These are phyloP conservation scores for Xenops minutus DNA, from an alignment of 2,797 vertebrate species.

Conservation along the genomic window DNA sequence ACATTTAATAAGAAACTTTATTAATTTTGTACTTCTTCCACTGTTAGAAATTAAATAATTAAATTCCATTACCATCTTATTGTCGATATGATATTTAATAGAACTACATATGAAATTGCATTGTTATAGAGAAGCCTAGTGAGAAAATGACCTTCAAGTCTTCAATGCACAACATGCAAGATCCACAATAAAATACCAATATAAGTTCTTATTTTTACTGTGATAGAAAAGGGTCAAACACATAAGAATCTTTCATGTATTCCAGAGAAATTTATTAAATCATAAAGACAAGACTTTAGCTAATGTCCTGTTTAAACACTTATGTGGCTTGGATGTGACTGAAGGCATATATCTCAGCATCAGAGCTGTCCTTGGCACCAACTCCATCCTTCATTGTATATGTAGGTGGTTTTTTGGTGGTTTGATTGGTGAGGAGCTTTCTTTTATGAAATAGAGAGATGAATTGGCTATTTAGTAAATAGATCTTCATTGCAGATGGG, in stretches of 20 bases:
- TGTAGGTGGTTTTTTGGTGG: not conserved
- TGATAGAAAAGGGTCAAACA: not conserved
- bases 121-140: not conserved
- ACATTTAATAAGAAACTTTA: not conserved
- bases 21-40: not conserved
- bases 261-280: not conserved
- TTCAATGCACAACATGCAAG: not conserved
- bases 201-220: not conserved
- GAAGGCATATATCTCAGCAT: not conserved
- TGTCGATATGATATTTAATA: not conserved
- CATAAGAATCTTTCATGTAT: not conserved
- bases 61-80: not conserved
- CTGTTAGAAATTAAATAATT: not conserved
- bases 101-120: not conserved
- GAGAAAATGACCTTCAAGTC: not conserved
- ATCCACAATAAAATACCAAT: not conserved
- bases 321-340: not conserved
- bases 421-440: not conserved
- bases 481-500: not conserved
- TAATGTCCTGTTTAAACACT: not conserved
- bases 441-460: not conserved
- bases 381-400: not conserved
- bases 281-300: not conserved
- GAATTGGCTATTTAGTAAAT: not conserved
- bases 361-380: not conserved